Evolutionary conservation across 1,140 invertebrate genomes (phyloP).

Genomic region (Caerostris extrusa): DNA sequence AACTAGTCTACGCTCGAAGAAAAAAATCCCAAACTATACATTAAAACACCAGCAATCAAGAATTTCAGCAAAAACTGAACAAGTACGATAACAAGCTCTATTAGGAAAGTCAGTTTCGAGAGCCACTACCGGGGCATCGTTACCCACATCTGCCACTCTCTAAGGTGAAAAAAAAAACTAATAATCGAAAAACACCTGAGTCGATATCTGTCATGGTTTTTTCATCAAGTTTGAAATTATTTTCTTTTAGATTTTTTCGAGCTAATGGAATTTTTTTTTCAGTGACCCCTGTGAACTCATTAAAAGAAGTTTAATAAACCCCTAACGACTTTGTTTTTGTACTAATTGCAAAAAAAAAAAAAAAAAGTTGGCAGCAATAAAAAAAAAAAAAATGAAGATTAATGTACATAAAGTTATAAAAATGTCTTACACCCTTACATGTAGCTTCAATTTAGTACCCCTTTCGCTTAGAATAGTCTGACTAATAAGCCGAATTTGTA

Average conservation of each 20-base stretch:
- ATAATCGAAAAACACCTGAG: constrained; percentile 19
- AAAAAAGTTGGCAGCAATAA: not conserved
- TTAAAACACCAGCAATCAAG: not conserved
- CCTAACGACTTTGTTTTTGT: not conserved
- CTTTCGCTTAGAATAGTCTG: too few species aligned
- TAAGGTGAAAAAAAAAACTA: not conserved
- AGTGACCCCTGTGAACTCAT: not conserved
- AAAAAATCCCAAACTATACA: not conserved
- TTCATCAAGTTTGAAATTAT: not conserved
- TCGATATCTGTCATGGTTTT: not conserved
- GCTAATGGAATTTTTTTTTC: not conserved
- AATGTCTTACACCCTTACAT: too few species aligned
- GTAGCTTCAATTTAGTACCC: too few species aligned
- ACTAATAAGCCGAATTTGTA: too few species aligned
- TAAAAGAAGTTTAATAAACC: not conserved
- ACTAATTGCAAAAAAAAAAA: not conserved
- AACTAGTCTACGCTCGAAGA: not conserved
- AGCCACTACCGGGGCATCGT: not conserved
- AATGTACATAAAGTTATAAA: too few species aligned
- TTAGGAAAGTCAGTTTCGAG: not conserved
- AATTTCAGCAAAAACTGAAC: not conserved
- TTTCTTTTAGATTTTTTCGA: not conserved
- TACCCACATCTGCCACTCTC: constrained; percentile 1
- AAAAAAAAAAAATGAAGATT: too few species aligned
- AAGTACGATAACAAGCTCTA: constrained; percentile 10